phyloP scores from a whole-genome alignment of 2,113 vertebrate species.

The Perca schrenkii region DNA sequence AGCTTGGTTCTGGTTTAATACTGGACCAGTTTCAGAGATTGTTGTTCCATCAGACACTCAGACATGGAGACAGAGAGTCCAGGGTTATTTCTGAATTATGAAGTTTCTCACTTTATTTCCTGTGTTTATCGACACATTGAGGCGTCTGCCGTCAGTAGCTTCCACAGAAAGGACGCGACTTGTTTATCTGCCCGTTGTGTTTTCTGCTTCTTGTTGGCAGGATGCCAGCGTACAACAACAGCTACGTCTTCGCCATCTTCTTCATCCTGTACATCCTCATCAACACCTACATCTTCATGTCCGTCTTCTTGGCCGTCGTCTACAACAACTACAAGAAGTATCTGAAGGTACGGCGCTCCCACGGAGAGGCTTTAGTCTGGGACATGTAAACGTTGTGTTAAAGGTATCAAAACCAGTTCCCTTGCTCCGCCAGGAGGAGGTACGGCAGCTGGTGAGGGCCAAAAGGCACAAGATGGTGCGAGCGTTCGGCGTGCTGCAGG shows the following conservation, averaged over 20 bases:
- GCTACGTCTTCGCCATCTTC: constrained; percentile 88
- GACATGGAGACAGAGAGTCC: too few species aligned
- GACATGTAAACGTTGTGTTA: background rate
- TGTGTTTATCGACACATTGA: background rate
- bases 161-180: constrained; percentile 27
- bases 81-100: too few species aligned
- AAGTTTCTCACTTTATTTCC: background rate
- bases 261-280: constrained; percentile 93
- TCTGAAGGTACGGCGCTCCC: constrained; percentile 86
- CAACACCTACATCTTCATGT: constrained; percentile 98
- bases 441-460: constrained; percentile 91
- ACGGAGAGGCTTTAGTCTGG: background rate
- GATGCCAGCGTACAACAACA: constrained; percentile 95
- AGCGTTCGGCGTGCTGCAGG: constrained; percentile 92
- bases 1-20: too few species aligned
- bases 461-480: constrained; percentile 92
- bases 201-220: constrained; percentile 72
- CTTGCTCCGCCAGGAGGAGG: constrained; percentile 88
- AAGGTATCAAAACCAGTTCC: background rate
- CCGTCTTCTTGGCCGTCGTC: constrained; percentile 94
- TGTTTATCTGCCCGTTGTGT: background rate
- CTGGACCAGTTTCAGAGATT: too few species aligned
- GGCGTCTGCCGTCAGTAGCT: background rate
- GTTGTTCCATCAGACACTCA: too few species aligned
- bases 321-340: constrained; percentile 98